phyloP scores from a whole-genome alignment of 2,797 vertebrate genomes.

The Hafferia zeledoni region DNA sequence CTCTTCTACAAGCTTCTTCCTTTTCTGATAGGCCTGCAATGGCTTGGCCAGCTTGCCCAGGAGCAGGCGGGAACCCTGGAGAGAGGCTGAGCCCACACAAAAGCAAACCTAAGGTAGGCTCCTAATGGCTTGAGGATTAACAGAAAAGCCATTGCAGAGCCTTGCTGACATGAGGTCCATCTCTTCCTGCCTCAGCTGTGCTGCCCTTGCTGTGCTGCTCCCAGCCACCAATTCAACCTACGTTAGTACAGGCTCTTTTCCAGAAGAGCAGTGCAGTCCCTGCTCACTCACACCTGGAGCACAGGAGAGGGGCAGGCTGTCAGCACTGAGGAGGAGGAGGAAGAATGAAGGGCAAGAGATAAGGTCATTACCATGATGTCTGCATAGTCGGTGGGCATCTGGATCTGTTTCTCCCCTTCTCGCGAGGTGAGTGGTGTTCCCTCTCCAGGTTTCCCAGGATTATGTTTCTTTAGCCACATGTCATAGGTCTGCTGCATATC shows the following conservation, averaged over 20 bases:
- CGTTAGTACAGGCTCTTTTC: not conserved
- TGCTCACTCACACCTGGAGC: not conserved
- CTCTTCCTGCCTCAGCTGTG: not conserved
- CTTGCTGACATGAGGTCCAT: not conserved
- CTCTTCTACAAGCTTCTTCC: not conserved
- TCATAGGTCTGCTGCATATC: slow-evolving; percentile 94
- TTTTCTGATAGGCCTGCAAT: not conserved
- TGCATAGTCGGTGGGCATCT: slow-evolving; percentile 94
- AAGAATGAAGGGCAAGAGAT: not conserved
- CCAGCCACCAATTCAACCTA: not conserved
- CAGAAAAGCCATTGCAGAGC: not conserved
- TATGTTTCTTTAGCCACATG: slow-evolving; percentile 84
- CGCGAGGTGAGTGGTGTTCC: slow-evolving; percentile 71
- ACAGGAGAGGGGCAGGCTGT: not conserved
- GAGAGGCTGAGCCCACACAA: not conserved
- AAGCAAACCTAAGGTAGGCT: not conserved
- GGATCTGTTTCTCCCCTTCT: slow-evolving; percentile 88
- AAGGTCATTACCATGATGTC: slow-evolving; percentile 84
- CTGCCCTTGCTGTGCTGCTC: not conserved
- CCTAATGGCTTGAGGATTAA: not conserved
- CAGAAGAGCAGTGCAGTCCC: not conserved
- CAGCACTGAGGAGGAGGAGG: not conserved
- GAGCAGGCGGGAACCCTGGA: not conserved
- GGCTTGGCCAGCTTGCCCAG: not conserved
- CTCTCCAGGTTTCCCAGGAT: slow-evolving; percentile 80